Conservation (phyloP, 2,888 invertebrate species). For the Spilarctia lutea region DNA sequence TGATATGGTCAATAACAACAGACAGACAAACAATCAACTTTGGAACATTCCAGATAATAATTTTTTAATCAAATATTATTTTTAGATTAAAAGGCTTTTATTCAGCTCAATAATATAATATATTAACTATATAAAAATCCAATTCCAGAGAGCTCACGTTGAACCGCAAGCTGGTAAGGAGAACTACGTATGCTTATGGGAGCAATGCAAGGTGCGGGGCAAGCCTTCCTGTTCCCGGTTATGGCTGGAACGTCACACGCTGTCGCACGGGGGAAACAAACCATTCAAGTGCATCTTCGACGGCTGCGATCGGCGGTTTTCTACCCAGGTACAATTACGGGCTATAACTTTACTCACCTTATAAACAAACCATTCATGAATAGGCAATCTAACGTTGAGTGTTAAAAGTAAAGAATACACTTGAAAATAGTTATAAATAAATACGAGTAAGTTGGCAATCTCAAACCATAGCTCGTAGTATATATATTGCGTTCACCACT, state of each 20-base stretch:
- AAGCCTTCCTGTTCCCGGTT: conserved; percentile 96
- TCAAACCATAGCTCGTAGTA: not conserved
- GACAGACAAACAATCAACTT: too few relatives aligned
- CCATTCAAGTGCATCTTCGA: conserved; percentile 98
- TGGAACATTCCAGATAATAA: too few relatives aligned
- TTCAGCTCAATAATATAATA: not conserved
- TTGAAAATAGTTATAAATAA: too few relatives aligned
- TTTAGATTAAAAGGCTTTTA: not conserved
- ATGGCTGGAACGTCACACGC: conserved; percentile 97
- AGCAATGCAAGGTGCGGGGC: conserved; percentile 97
- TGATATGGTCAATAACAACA: not conserved
- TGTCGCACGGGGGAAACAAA: conserved; percentile 96
- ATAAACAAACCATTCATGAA: conserved; percentile 11
- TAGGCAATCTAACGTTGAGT: not conserved
- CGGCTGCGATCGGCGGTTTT: conserved; percentile 95
- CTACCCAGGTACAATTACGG: conserved; percentile 91
- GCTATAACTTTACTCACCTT: conserved; percentile 13
- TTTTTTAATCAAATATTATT: too few relatives aligned
- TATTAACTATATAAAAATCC: not conserved
- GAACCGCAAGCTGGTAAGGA: conserved; percentile 94
- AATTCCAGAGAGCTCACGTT: conserved; percentile 91
- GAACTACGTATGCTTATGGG: conserved; percentile 97
- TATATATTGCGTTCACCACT: not conserved
- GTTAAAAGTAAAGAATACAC: not conserved
- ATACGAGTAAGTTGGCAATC: not conserved